Conservation (phyloP, 2,113 vertebrate genomes). For the Stegostoma tigrinum region DNA sequence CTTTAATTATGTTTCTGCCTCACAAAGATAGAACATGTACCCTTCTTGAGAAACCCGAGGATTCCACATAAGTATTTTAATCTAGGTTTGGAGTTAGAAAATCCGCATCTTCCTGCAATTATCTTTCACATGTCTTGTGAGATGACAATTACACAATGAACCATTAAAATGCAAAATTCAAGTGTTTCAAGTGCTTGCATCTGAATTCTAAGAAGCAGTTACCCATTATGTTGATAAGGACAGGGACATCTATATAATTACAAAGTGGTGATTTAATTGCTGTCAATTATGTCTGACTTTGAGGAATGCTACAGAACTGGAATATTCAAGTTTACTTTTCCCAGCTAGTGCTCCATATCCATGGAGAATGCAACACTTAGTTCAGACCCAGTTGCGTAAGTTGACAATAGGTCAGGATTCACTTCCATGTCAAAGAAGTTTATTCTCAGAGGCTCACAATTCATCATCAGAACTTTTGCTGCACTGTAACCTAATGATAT, state of each 20-base stretch:
- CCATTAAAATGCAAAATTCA: too few relatives aligned
- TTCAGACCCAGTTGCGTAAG: neutral
- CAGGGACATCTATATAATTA: neutral
- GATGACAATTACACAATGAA: neutral
- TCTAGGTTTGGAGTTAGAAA: neutral
- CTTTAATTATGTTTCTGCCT: neutral
- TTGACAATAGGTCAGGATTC: neutral
- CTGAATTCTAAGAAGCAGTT: neutral
- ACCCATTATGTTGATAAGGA: neutral
- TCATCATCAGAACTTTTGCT: neutral
- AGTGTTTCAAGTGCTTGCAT: neutral
- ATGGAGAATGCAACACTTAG: neutral
- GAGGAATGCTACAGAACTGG: neutral
- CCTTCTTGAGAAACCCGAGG: neutral
- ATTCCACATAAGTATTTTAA: neutral
- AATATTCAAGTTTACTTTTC: neutral
- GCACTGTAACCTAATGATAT: neutral
- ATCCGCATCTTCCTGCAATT: neutral
- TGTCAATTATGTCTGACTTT: neutral
- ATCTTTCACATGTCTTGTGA: neutral
- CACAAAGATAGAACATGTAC: neutral
- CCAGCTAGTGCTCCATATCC: neutral
- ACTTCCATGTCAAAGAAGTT: neutral
- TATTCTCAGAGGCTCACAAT: neutral
- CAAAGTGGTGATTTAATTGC: neutral